Evolutionary conservation across 64 coral and sea anemone genomes (phyloP).

Genomic region (Pocillopora verrucosa): DNA sequence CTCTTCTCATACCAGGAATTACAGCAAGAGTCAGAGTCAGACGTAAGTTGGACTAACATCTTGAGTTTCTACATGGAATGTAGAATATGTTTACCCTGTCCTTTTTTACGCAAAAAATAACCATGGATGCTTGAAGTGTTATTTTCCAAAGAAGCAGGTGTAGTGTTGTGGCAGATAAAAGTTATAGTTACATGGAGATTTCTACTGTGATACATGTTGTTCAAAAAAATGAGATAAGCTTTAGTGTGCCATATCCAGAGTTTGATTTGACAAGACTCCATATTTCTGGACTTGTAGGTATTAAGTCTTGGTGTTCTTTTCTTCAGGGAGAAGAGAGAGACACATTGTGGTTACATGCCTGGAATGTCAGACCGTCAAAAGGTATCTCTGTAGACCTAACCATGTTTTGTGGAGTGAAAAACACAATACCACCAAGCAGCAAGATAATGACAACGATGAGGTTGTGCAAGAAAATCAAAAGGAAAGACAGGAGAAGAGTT

Average conservation of each 20-base stretch:
- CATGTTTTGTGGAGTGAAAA: conserved; percentile 78
- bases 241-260: no score
- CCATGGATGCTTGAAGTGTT: no score
- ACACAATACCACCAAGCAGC: background rate
- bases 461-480: background rate
- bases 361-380: conserved; percentile 74
- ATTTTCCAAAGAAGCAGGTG: no score
- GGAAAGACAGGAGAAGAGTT: background rate
- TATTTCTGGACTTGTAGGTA: no score
- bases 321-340: conserved; percentile 80
- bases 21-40: conserved; percentile 87
- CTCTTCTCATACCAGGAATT: conserved; percentile 84
- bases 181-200: no score
- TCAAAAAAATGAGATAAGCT: no score
- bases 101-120: no score
- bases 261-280: no score
- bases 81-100: no score
- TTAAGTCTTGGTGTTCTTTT: background rate
- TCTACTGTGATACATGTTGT: no score
- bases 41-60: conserved; percentile 54
- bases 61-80: background rate
- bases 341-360: conserved; percentile 86
- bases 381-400: conserved; percentile 73
- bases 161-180: no score
- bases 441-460: conserved; percentile 9